These are phyloP conservation scores for Allobates femoralis DNA, from an alignment of 2,797 vertebrate species.

Conservation along the genomic window DNA sequence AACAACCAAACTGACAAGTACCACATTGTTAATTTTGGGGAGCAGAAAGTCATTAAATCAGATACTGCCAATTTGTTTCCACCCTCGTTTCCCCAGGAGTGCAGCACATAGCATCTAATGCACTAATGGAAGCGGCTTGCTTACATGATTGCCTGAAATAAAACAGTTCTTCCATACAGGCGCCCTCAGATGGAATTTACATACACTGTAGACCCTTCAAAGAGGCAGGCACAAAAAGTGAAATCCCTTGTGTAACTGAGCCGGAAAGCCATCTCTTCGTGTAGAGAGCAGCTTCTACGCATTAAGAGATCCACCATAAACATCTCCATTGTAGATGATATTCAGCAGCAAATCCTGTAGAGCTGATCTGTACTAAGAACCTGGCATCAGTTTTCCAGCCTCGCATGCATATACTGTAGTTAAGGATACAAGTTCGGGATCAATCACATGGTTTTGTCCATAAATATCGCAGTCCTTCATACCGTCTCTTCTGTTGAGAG, in stretches of 20 bases:
- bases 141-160: conserved; percentile 71
- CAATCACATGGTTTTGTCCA: conserved; percentile 68
- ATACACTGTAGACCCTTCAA: conserved; percentile 68
- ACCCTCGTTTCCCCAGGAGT: not conserved
- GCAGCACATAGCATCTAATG: conserved; percentile 73
- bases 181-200: conserved; percentile 71
- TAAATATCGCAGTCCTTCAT: conserved; percentile 77
- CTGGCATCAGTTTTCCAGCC: conserved; percentile 73
- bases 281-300: conserved; percentile 65
- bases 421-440: conserved; percentile 76
- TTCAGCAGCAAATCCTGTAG: conserved; percentile 72
- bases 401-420: conserved; percentile 81
- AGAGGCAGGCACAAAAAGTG: conserved; percentile 81
- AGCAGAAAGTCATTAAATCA: conserved; percentile 86
- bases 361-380: conserved; percentile 73
- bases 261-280: conserved; percentile 72
- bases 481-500: conserved; percentile 92
- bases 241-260: conserved; percentile 74
- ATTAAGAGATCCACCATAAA: conserved; percentile 75
- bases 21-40: conserved; percentile 67
- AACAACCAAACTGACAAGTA: conserved; percentile 72
- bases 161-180: conserved; percentile 61
- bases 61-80: conserved; percentile 66
- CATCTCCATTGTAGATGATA: conserved; percentile 68
- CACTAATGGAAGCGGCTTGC: conserved; percentile 76